These are phyloP conservation scores for Chelonoidis abingdonii DNA, from an alignment of 2,113 vertebrate genomes.

Conservation along the genomic window DNA sequence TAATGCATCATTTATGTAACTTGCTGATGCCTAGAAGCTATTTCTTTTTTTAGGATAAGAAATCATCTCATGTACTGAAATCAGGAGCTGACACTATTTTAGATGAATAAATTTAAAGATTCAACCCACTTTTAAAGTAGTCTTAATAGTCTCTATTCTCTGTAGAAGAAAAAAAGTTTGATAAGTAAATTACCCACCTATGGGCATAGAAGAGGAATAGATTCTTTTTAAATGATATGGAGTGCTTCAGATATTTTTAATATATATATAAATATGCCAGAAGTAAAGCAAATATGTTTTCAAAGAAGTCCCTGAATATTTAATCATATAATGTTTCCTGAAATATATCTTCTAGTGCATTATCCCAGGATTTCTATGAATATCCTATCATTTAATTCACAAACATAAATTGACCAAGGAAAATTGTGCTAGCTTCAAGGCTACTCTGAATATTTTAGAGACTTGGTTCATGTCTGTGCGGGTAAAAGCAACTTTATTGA, in stretches of 20 bases:
- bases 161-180: neutral
- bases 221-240: neutral
- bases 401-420: neutral
- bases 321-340: neutral
- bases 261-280: neutral
- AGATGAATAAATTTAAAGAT: neutral
- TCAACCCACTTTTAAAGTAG: neutral
- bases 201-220: neutral
- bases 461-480: rapidly evolving
- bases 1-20: neutral
- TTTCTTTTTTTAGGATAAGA: neutral
- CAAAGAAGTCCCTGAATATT: neutral
- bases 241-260: neutral
- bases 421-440: rapidly evolving
- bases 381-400: neutral
- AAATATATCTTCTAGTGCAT: neutral
- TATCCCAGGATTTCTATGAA: neutral
- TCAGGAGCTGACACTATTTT: neutral
- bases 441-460: neutral
- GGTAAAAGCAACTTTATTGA: neutral
- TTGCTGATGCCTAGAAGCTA: neutral
- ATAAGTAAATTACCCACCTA: neutral
- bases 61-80: neutral
- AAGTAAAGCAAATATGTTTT: neutral
- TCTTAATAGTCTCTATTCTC: neutral